phyloP scores from a whole-genome alignment of 2,797 vertebrate genomes.

The Lithobates pipiens region DNA sequence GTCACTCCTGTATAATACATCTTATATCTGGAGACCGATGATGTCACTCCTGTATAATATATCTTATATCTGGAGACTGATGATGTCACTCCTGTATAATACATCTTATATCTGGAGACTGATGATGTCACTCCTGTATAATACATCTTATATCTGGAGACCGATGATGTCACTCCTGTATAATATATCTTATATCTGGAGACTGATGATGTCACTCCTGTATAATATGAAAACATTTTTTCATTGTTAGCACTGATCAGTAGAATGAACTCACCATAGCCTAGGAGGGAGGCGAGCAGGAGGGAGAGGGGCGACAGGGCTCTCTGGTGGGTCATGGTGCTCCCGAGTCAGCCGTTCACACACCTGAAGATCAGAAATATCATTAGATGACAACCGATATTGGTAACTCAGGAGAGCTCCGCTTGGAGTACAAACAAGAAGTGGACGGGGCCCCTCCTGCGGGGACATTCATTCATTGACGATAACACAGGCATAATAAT shows the following conservation, averaged over 20 bases:
- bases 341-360: constrained; percentile 11
- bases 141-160: not conserved
- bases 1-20: too few relatives aligned
- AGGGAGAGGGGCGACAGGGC: not conserved
- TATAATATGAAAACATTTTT: not conserved
- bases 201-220: not conserved
- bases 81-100: not conserved
- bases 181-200: not conserved
- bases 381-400: not conserved
- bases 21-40: not conserved
- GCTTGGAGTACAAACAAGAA: not conserved
- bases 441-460: not conserved
- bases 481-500: not conserved
- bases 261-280: not conserved
- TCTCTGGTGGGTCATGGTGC: not conserved
- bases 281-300: not conserved
- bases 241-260: not conserved
- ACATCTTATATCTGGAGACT: not conserved
- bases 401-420: not conserved
- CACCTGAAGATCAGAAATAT: not conserved
- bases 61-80: not conserved
- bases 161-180: not conserved
- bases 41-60: not conserved
- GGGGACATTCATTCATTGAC: not conserved
- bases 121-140: too few relatives aligned